Percentiles rank a stretch among this genome's conserved stretches.
Evolutionary conservation across 2,797 vertebrate species (phyloP).

Genomic region (Trachops cirrhosus): DNA sequence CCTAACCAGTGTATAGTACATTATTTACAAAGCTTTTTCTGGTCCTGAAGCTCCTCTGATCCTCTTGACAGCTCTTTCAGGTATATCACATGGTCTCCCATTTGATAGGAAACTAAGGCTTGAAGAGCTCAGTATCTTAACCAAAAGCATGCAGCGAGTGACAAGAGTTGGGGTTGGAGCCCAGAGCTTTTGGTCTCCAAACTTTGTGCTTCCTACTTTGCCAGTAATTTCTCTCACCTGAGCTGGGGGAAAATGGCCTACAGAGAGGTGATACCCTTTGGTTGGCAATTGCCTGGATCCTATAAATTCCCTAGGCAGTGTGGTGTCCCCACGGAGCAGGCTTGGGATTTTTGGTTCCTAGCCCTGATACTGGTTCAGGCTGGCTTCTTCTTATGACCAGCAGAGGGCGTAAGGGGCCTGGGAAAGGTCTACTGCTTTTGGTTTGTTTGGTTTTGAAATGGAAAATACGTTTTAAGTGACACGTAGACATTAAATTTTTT

Average conservation of each 20-base stretch:
- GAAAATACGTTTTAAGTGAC: conserved; percentile 50
- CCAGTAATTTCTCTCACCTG: background rate
- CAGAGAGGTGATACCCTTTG: background rate
- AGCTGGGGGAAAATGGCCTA: conserved; percentile 7
- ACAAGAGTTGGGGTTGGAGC: background rate
- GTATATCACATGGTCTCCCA: background rate
- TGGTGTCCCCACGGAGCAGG: background rate
- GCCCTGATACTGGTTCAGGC: background rate
- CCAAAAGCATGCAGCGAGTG: background rate
- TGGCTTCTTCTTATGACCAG: conserved; percentile 38
- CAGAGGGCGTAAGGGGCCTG: conserved; percentile 49
- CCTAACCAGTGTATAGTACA: background rate
- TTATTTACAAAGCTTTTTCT: conserved; percentile 24
- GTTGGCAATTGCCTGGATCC: background rate
- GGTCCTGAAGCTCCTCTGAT: background rate
- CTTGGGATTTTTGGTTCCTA: background rate
- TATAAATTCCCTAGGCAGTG: background rate
- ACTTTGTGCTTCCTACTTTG: conserved; percentile 2
- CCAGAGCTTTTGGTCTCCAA: conserved; percentile 1
- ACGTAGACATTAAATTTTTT: background rate
- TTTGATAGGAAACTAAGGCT: conserved; percentile 32
- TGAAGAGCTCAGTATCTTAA: background rate
- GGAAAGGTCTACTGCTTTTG: conserved; percentile 39
- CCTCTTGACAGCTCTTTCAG: background rate
- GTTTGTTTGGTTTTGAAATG: conserved; percentile 49